Evolutionary conservation across 2,888 invertebrate species (phyloP), one percentile per base, ranked within the genome.

Genomic region (Pantelozetes paolii): DNA sequence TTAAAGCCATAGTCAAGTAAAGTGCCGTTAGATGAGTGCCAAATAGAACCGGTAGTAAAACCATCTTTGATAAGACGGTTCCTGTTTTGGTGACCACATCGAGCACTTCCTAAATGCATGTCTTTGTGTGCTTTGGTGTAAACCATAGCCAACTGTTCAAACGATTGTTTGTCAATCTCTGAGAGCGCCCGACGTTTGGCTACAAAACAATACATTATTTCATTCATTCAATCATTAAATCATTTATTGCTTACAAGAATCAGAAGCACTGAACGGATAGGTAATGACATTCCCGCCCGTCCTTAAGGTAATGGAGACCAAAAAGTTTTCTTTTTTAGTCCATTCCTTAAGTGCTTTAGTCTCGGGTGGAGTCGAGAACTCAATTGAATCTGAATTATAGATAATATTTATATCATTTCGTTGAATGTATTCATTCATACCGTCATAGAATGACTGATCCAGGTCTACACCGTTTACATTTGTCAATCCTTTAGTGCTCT

Each of bases 311-410:
- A 67, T 20, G 8, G 67, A 67, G 9, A 67, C 23, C 26, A 67
- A 42, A 26, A 67, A 67, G 2, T 67, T 67, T 36, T 42, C 67
- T 15, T n/a, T 40, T 67, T 67, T 42, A 1, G 67, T 67, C 77
- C 77, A 77, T 2, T 76, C 54, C 23, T 76, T 77, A 20, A 77
- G 74, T 0, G 72, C 67, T 54, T 48, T 59, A 3, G 71, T 74
- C 71, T 77, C 77, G 11, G 67, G 71, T 0, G 67, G 42, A 23
- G 42, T 42, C 42, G 36, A 18, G 2, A 32, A 32, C 2, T 62
- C 13, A 2, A 32, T 1, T 2, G 62, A 62, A 32, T 62, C 62
- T 62, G 18, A 6, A 28, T 1, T 6, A 1, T n/a, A 20, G 23
- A 28, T 9, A 9, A 13, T 15, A 54, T 26, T 40, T 15, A 32